Percentiles rank a stretch among this genome's conserved stretches.
Conservation (phyloP, 2,888 invertebrate species). For the Kuschelorhynchus macadamiae region DNA sequence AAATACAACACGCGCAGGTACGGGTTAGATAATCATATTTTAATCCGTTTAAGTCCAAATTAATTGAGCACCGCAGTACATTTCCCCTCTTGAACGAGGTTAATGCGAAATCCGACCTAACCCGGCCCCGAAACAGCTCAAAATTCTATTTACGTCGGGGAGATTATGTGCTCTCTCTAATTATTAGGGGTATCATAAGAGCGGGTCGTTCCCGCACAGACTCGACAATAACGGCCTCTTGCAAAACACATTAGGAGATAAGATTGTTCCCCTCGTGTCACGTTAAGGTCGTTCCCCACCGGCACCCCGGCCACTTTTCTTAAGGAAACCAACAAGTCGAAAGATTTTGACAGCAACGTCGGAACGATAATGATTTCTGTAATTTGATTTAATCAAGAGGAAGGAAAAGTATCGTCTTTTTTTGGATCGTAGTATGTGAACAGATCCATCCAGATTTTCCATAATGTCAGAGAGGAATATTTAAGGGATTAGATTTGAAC, state of each 20-base stretch:
- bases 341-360: constrained; percentile 8
- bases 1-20: neutral
- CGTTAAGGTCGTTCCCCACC: constrained; percentile 25
- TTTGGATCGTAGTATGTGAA: too few species aligned
- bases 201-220: constrained; percentile 25
- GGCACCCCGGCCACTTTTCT: constrained; percentile 22
- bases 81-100: constrained; percentile 34
- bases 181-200: constrained; percentile 42
- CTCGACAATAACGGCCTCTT: constrained; percentile 36
- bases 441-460: too few species aligned
- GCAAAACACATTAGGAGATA: constrained; percentile 44
- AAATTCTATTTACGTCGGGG: constrained; percentile 45
- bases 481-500: too few species aligned
- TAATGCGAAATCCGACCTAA: constrained; percentile 41
- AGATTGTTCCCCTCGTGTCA: constrained; percentile 21
- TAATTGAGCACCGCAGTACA: constrained; percentile 17
- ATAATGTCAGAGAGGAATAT: too few species aligned
- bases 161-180: constrained; percentile 36
- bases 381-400: too few species aligned
- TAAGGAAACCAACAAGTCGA: constrained; percentile 33
- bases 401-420: too few species aligned
- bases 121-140: constrained; percentile 35
- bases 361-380: too few species aligned
- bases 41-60: constrained; percentile 24
- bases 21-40: neutral